Evolutionary conservation across 1,140 invertebrate genomes (phyloP).

Genomic region (Neuroterus valhalla): DNA sequence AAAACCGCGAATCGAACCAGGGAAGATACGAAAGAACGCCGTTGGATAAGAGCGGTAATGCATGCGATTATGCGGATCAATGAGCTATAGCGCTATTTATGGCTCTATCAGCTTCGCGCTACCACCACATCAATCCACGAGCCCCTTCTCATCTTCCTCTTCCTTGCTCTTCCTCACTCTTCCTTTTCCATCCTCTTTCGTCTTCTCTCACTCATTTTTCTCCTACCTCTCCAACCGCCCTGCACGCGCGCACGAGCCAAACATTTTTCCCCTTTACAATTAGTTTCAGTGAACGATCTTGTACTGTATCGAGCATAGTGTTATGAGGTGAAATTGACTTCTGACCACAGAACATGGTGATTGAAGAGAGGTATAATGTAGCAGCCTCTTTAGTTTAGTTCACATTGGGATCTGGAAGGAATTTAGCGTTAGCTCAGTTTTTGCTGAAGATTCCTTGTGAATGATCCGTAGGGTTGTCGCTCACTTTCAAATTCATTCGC

Average conservation of each 20-base stretch:
- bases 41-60: slow-evolving; percentile 63
- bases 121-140: slow-evolving; percentile 47
- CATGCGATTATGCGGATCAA: slow-evolving; percentile 73
- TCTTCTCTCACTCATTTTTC: not conserved
- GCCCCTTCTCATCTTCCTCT: slow-evolving; percentile 36
- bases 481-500: too few relatives aligned
- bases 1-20: slow-evolving; percentile 48
- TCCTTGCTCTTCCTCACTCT: slow-evolving; percentile 35
- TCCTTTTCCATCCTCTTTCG: slow-evolving; percentile 31
- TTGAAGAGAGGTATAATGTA: too few relatives aligned
- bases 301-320: not conserved
- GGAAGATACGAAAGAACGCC: slow-evolving; percentile 42
- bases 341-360: too few relatives aligned
- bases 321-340: too few relatives aligned
- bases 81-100: slow-evolving; percentile 73
- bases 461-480: too few relatives aligned
- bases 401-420: too few relatives aligned
- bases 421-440: too few relatives aligned
- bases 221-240: not conserved
- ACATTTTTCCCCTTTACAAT: slow-evolving; percentile 10
- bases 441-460: too few relatives aligned
- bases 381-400: too few relatives aligned
- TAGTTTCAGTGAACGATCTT: slow-evolving; percentile 8
- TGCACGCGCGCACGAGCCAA: not conserved
- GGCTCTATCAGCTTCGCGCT: slow-evolving; percentile 66